Evolutionary conservation across 2,888 invertebrate species (phyloP).

Genomic region (Isotomurus palustris): DNA sequence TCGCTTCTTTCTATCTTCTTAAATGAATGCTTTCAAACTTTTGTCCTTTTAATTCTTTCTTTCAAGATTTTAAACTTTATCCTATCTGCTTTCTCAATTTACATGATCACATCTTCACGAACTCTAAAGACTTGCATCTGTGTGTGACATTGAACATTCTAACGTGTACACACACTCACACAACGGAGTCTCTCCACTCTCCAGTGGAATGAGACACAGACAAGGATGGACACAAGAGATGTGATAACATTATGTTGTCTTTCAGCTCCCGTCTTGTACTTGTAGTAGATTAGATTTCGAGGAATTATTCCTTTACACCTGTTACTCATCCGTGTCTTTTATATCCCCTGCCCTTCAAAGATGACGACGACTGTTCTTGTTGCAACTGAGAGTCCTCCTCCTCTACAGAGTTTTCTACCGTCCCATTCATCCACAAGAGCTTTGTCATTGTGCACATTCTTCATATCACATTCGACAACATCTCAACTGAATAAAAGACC

Average conservation of each 20-base stretch:
- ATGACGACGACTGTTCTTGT: no score
- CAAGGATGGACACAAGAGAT: no score
- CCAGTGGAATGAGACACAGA: no score
- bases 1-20: no score
- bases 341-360: neutral
- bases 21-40: neutral
- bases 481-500: no score
- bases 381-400: no score
- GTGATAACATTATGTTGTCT: conserved; percentile 15
- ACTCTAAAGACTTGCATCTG: no score
- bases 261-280: neutral
- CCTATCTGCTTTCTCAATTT: conserved; percentile 3
- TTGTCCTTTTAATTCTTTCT: neutral
- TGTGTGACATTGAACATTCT: no score
- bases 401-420: neutral
- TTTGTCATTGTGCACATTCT: no score
- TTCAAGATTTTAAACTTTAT: neutral
- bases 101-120: conserved; percentile 5
- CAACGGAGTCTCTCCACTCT: neutral
- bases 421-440: no score
- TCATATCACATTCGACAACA: no score
- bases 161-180: neutral
- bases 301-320: neutral
- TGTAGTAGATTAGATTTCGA: conserved; percentile 8
- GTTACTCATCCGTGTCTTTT: neutral